These are phyloP conservation scores for Scaptomyza caliginosa DNA, from an alignment of 2,888 invertebrate genomes.

Conservation along the genomic window DNA sequence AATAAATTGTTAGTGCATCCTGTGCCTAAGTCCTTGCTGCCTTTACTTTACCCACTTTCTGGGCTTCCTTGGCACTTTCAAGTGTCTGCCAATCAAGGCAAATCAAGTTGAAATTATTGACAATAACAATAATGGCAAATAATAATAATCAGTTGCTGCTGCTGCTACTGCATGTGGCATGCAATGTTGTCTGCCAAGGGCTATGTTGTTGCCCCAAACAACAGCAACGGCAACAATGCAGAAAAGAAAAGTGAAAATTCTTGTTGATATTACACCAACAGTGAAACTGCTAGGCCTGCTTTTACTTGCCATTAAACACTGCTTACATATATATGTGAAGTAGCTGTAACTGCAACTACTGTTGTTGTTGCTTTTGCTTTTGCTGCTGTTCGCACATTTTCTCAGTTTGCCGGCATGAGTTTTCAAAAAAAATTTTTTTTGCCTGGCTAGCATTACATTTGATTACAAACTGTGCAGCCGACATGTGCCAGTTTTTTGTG, in stretches of 20 bases:
- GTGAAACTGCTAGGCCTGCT: constrained; percentile 51
- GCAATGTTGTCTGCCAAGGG: constrained; percentile 65
- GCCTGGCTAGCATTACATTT: constrained; percentile 55
- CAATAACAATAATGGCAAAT: constrained; percentile 74
- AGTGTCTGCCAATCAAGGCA: constrained; percentile 75
- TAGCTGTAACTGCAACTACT: constrained; percentile 5
- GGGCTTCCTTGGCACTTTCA: constrained; percentile 56
- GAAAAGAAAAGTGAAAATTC: constrained; percentile 76
- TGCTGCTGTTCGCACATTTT: constrained; percentile 32
- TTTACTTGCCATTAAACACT: constrained; percentile 57
- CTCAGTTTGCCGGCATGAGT: constrained; percentile 45
- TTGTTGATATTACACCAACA: constrained; percentile 32
- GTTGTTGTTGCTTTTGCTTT: neutral
- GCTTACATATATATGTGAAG: constrained; percentile 29
- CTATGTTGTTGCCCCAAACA: constrained; percentile 18
- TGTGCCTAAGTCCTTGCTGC: neutral
- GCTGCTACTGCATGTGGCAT: constrained; percentile 73
- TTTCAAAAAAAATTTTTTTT: constrained; percentile 48
- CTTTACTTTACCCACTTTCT: neutral
- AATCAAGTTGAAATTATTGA: constrained; percentile 79
- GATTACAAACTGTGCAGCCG: constrained; percentile 70
- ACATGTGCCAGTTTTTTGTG: constrained; percentile 73
- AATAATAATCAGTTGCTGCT: constrained; percentile 51
- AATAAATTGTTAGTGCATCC: constrained; percentile 36
- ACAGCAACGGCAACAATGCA: constrained; percentile 21